Base-by-base conservation (phyloP, 2,113 vertebrate species). In the Acrocephalus kingi region DNA sequence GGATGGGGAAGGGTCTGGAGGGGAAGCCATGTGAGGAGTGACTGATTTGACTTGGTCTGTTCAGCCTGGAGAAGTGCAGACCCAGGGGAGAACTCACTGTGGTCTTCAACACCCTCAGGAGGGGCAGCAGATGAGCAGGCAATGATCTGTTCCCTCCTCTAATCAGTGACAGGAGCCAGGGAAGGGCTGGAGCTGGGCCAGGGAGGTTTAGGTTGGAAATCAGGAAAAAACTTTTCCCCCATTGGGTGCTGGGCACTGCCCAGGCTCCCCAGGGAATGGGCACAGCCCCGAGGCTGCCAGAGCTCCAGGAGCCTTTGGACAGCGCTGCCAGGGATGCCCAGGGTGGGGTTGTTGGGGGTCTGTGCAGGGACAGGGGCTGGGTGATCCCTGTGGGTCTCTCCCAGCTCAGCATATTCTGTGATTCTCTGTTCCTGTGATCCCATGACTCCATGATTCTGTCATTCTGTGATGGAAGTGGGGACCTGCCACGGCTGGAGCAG, bases 161-260 rank as follows among this genome's bases (percentile, higher is more conserved):
- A 14, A 35, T n/a, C 56, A 21, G n/a, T 3, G 56, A n/a, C 30
- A 72, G 66, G 6, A 28, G 1, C 13, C 21, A 52, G 49, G 20
- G 41, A 39, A 21, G 0, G 0, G 15, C 41, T 39, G 56, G 19
- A 22, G 20, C 66, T 56, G 56, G 1, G 69, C 0, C 74, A 41
- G 41, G 48, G 13, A 25, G 12, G 27, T 1, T 41, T 2, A 39
- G 28, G 31, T 1, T 62, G 48, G 12, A 46, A 3, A 16, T 7
- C 37, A 43, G 62, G 45, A 0, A 25, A 79, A 19, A 1, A 13
- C 6, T 24, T 1, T 55, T 41, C 30, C 49, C 74, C 16, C 58
- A 55, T 58, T 63, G 66, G 63, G 30, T 55, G 66, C 31, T 62
- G 59, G 74, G 74, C 58, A 56, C 67, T 88, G 75, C 25, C 25